Base-by-base conservation (phyloP, 2,797 vertebrate species). In the Echeneis naucrates region DNA sequence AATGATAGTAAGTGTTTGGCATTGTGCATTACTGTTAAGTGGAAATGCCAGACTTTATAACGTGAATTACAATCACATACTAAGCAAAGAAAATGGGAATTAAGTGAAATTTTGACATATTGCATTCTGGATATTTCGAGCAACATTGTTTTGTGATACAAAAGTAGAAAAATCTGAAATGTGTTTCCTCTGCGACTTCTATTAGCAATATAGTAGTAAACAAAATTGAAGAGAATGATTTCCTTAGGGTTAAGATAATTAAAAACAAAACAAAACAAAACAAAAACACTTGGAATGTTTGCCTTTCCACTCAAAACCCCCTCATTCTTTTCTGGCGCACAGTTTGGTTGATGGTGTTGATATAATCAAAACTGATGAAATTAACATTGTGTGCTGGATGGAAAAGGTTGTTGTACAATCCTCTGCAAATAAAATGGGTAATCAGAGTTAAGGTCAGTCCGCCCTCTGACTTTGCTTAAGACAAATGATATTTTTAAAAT, bases 151-250 rank as follows among this genome's bases (percentile, higher is more conserved):
- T 57, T 50, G 5, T 54, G 27, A 66, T 68, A 55, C 26, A 66
- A 56, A 16, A 56, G 64, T 67, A 60, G 68, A 60, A 59, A 58
- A 63, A 60, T 21, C 68, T 61, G 58, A 77, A 72, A 77, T 53
- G 24, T 68, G 19, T 65, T 62, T 70, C 44, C 54, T 72, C 44
- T 33, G 40, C 58, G 71, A 62, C 45, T 58, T 67, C 27, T 52
- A 13, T 74, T 51, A 54, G 53, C 42, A 26, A 33, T 33, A 53
- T 47, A 78, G 54, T 48, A 21, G 30, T 50, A 48, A 80, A 69
- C 56, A 72, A 77, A 77, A 72, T 33, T 17, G 32, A 68, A 62
- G 54, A 75, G 65, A 68, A 64, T 53, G 8, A 47, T 61, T 24
- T 44, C 72, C 14, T 32, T 45, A 72, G 53, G 80, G n/a, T n/a